phyloP scores from a whole-genome alignment of 92 coral and sea anemone species.

The Isaurus tuberculatus region DNA sequence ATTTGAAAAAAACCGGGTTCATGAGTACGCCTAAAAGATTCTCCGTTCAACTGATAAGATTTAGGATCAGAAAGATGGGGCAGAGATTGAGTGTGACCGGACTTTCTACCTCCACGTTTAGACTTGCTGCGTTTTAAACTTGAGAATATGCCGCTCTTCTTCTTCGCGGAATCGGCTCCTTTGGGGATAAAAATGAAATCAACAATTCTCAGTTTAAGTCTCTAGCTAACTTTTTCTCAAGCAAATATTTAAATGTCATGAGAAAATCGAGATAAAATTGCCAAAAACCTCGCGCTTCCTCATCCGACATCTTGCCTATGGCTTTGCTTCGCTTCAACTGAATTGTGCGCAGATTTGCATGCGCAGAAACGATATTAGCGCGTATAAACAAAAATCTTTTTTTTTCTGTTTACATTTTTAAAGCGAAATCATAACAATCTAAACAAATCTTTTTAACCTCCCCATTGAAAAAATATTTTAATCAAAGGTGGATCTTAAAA shows the following conservation, averaged over 20 bases:
- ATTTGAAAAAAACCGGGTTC: slow-evolving; percentile 86
- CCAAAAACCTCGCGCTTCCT: slow-evolving; percentile 89
- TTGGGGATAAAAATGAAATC: slow-evolving; percentile 63
- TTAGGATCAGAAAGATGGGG: slow-evolving; percentile 85
- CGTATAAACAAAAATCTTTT: slow-evolving; percentile 68
- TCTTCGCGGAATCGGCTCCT: slow-evolving; percentile 71
- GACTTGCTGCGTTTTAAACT: slow-evolving; percentile 83
- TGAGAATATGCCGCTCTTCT: slow-evolving; percentile 89
- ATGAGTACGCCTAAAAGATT: slow-evolving; percentile 73
- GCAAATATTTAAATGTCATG: not conserved
- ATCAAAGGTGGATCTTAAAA: not conserved
- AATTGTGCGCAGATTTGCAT: slow-evolving; percentile 80
- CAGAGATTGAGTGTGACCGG: slow-evolving; percentile 82
- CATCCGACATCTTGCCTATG: slow-evolving; percentile 95
- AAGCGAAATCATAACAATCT: not conserved
- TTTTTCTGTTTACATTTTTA: slow-evolving; percentile 62
- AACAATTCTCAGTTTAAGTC: slow-evolving; percentile 31
- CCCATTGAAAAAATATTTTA: not conserved
- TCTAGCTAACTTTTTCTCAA: not conserved
- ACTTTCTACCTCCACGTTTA: slow-evolving; percentile 88
- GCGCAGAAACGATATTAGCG: slow-evolving; percentile 73
- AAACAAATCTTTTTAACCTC: slow-evolving; percentile 11
- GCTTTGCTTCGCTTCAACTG: slow-evolving; percentile 61
- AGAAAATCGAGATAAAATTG: slow-evolving; percentile 38
- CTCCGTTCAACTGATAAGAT: slow-evolving; percentile 70